Evolutionary conservation across 2,113 vertebrate species (phyloP).

Genomic region (Brachionichthys hirsutus): DNA sequence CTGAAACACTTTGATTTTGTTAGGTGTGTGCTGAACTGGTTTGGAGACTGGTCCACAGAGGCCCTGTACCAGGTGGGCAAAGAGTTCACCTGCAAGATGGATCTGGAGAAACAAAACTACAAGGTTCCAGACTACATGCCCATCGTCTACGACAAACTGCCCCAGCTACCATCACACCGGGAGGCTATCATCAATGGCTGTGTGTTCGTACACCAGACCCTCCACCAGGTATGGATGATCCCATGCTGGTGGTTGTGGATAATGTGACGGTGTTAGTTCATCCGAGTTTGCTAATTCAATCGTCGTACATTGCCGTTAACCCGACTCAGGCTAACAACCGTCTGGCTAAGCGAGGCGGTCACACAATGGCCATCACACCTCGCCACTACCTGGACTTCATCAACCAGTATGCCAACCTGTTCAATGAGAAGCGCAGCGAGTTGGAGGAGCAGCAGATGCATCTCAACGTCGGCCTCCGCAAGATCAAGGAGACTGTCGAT

Average conservation of each 20-base stretch:
- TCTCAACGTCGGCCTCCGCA: slow-evolving; percentile 94
- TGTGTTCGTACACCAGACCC: slow-evolving; percentile 96
- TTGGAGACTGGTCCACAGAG: slow-evolving; percentile 99
- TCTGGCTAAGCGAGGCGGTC: slow-evolving; percentile 92
- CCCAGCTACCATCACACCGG: slow-evolving; percentile 89
- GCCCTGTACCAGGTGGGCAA: slow-evolving; percentile 98
- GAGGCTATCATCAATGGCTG: slow-evolving; percentile 98
- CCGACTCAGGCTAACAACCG: slow-evolving; percentile 89
- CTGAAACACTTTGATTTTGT: background rate
- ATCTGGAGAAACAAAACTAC: slow-evolving; percentile 98
- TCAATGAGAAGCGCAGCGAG: slow-evolving; percentile 97
- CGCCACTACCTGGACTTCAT: slow-evolving; percentile 99
- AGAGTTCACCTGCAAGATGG: slow-evolving; percentile 99
- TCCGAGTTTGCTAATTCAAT: background rate
- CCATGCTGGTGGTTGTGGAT: background rate
- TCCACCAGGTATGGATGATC: slow-evolving; percentile 86
- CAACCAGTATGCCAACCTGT: slow-evolving; percentile 97
- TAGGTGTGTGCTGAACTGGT: slow-evolving; percentile 99
- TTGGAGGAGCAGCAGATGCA: slow-evolving; percentile 99
- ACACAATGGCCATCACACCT: slow-evolving; percentile 97
- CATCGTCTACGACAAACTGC: slow-evolving; percentile 92
- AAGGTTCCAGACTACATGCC: slow-evolving; percentile 98
- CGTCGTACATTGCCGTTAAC: background rate
- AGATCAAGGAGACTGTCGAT: slow-evolving; percentile 98
- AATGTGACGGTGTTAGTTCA: background rate